Conservation (phyloP, 1,140 invertebrate species). For the Megathymus violae region DNA sequence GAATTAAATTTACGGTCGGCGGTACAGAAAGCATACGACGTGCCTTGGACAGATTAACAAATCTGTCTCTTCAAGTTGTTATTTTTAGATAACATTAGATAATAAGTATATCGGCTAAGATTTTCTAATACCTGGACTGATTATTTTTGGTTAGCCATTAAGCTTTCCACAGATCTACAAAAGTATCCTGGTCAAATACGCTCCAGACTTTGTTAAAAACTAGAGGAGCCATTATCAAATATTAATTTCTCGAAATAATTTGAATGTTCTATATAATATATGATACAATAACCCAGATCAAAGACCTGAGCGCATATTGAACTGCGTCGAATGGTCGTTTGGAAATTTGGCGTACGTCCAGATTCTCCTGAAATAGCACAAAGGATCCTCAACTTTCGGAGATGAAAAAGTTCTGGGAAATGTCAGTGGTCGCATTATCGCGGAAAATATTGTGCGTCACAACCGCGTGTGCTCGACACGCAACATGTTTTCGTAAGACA, state of each 20-base stretch:
- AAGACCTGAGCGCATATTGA: constrained; percentile 58
- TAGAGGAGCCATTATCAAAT: neutral
- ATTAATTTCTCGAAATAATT: neutral
- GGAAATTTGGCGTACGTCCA: constrained; percentile 67
- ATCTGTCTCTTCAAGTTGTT: too few species aligned
- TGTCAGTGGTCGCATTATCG: constrained; percentile 56
- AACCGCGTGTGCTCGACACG: constrained; percentile 2
- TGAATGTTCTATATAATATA: neutral
- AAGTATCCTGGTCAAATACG: too few species aligned
- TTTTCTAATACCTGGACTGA: too few species aligned
- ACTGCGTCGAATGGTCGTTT: constrained; percentile 63
- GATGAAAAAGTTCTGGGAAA: constrained; percentile 76
- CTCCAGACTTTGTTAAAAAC: too few species aligned
- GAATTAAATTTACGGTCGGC: too few species aligned
- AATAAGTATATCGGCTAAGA: too few species aligned
- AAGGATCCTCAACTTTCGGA: constrained; percentile 70
- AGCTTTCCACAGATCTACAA: too few species aligned
- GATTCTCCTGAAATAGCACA: constrained; percentile 80
- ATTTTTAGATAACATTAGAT: too few species aligned
- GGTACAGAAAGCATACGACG: too few species aligned
- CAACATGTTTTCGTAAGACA: constrained; percentile 9
- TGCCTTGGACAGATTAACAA: too few species aligned
- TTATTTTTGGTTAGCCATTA: too few species aligned
- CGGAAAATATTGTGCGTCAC: constrained; percentile 75
- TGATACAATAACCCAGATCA: constrained; percentile 47